These are phyloP conservation scores for Elymnias hypermnestra DNA, from an alignment of 1,140 invertebrate genomes.

Conservation along the genomic window DNA sequence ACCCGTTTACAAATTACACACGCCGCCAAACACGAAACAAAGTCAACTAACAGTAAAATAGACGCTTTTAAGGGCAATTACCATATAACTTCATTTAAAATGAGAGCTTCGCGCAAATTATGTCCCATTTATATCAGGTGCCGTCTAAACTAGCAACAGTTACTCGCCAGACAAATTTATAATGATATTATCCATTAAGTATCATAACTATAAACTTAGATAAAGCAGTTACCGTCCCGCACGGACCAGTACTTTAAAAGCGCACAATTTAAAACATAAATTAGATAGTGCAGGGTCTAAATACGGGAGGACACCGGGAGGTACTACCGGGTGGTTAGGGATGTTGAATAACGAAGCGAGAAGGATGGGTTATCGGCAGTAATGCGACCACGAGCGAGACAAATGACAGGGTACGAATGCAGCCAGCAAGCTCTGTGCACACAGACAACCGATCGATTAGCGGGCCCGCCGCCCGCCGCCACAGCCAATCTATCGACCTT, in stretches of 20 bases:
- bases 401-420: slow-evolving; percentile 46
- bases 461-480: slow-evolving; percentile 47
- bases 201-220: slow-evolving; percentile 49
- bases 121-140: slow-evolving; percentile 37
- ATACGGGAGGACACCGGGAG: slow-evolving; percentile 61
- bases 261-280: slow-evolving; percentile 67
- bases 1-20: slow-evolving; percentile 9
- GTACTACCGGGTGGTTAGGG: slow-evolving; percentile 67
- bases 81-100: neutral
- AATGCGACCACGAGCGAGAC: slow-evolving; percentile 40
- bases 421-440: slow-evolving; percentile 55
- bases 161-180: slow-evolving; percentile 52
- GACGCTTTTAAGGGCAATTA: slow-evolving; percentile 3
- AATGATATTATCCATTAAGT: slow-evolving; percentile 57
- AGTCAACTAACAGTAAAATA: slow-evolving; percentile 13
- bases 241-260: slow-evolving; percentile 52
- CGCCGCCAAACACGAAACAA: slow-evolving; percentile 10
- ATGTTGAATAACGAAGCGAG: slow-evolving; percentile 63
- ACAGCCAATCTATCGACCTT: slow-evolving; percentile 60
- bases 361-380: slow-evolving; percentile 46
- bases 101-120: slow-evolving; percentile 24
- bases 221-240: slow-evolving; percentile 41
- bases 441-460: slow-evolving; percentile 70
- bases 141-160: slow-evolving; percentile 29
- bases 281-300: slow-evolving; percentile 70